Evolutionary conservation across 2,797 vertebrate species (phyloP).

Genomic region (Spheniscus humboldti): DNA sequence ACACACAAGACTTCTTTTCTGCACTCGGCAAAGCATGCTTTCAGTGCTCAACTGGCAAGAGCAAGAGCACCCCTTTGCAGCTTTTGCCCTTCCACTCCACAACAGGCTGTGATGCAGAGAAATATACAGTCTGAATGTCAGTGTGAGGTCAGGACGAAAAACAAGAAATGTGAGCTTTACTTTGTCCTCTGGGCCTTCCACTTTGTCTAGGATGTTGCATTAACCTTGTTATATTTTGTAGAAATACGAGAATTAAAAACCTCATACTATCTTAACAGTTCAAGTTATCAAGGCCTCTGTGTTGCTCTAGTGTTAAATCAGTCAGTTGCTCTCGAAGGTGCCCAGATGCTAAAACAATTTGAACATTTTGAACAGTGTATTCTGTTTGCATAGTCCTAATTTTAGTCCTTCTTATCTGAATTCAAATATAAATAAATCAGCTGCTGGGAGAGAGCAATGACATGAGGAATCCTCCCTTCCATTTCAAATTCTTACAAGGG

Average conservation of each 20-base stretch:
- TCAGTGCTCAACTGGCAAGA: background rate
- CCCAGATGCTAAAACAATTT: background rate
- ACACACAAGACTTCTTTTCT: background rate
- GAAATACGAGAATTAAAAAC: background rate
- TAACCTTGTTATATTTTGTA: background rate
- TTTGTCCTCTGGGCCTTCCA: background rate
- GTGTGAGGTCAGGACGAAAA: background rate
- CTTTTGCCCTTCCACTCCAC: background rate
- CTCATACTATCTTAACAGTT: background rate
- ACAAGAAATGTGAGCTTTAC: background rate
- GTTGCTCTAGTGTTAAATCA: constrained; percentile 30
- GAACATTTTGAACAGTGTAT: background rate
- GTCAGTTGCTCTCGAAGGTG: background rate
- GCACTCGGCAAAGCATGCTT: background rate
- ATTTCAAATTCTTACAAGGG: background rate
- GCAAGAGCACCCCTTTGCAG: background rate
- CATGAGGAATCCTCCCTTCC: background rate
- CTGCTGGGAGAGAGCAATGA: background rate
- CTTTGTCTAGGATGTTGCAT: background rate
- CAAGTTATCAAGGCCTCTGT: background rate
- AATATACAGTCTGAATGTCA: background rate
- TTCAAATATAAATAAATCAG: background rate
- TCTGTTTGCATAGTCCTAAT: background rate
- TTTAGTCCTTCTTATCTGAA: background rate
- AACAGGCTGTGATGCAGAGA: background rate